phyloP scores from a whole-genome alignment of 1,140 invertebrate genomes.

The Condylostylus longicornis region DNA sequence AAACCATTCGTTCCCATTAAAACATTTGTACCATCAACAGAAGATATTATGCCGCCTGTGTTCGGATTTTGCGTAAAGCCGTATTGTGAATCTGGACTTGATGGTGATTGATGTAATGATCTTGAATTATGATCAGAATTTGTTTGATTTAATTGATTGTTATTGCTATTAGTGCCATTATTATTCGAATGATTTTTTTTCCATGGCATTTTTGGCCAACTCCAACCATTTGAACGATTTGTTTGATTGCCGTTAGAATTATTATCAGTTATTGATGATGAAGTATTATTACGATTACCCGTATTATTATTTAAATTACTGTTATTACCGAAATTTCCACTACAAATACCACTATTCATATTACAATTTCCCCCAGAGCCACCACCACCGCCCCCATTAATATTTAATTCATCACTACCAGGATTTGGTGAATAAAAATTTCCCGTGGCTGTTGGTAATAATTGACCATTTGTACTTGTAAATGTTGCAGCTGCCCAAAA shows the following conservation, averaged over 20 bases:
- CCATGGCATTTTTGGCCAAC: slow-evolving; percentile 41
- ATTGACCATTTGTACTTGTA: slow-evolving; percentile 17
- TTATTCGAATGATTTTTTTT: slow-evolving; percentile 26
- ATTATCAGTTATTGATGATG: too few relatives aligned
- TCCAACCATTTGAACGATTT: slow-evolving; percentile 41
- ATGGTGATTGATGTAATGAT: slow-evolving; percentile 25
- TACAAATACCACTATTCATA: slow-evolving; percentile 4
- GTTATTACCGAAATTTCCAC: slow-evolving; percentile 6
- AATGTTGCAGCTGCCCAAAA: slow-evolving; percentile 22
- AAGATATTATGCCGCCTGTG: too few relatives aligned
- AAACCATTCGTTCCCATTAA: too few relatives aligned
- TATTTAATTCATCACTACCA: slow-evolving; percentile 34
- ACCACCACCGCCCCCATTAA: slow-evolving; percentile 9
- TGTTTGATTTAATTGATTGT: too few relatives aligned
- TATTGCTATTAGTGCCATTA: slow-evolving; percentile 7
- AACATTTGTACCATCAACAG: too few relatives aligned
- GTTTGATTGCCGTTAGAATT: slow-evolving; percentile 29
- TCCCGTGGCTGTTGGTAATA: slow-evolving; percentile 32
- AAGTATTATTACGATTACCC: too few relatives aligned
- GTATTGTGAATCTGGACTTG: slow-evolving; percentile 49
- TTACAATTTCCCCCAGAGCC: too few relatives aligned
- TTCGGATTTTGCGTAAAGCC: slow-evolving; percentile 42
- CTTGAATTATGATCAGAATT: too few relatives aligned
- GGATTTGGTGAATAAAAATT: slow-evolving; percentile 72
- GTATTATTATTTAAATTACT: too few relatives aligned